phyloP scores from a whole-genome alignment of 2,888 invertebrate genomes.

The Cantharis flavilabris region DNA sequence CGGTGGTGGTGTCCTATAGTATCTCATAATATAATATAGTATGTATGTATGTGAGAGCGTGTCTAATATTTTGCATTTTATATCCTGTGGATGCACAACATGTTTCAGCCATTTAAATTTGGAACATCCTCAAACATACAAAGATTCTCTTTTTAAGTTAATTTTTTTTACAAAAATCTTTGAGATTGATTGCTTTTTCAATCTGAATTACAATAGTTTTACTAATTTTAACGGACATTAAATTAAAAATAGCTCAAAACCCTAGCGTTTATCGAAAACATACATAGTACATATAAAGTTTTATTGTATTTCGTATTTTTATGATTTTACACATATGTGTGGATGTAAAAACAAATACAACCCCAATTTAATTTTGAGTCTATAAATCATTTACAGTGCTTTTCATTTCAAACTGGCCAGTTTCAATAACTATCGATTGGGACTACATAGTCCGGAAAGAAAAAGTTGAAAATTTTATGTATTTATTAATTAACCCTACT shows the following conservation, averaged over 20 bases:
- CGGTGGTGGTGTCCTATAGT: constrained; percentile 1
- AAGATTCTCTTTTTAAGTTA: not conserved
- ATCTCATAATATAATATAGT: no score
- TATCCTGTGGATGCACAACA: not conserved
- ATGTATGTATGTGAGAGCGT: not conserved
- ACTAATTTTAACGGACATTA: not conserved
- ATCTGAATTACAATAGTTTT: no score
- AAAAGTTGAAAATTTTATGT: no score
- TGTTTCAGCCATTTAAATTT: not conserved
- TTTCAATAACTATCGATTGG: no score
- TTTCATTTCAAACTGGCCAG: no score
- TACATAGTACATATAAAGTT: not conserved
- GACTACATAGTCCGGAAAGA: no score
- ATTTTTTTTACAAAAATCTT: not conserved
- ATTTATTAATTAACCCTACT: no score
- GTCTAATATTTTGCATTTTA: constrained; percentile 1
- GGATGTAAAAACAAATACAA: not conserved
- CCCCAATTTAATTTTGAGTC: not conserved
- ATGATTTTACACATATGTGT: not conserved
- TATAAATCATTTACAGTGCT: not conserved
- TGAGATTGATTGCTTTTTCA: not conserved
- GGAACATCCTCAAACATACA: not conserved
- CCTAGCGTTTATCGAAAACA: not conserved
- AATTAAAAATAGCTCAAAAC: not conserved
- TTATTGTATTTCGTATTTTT: not conserved